Evolutionary conservation across 2,113 vertebrate genomes (phyloP).

Genomic region (Lanius ludovicianus): DNA sequence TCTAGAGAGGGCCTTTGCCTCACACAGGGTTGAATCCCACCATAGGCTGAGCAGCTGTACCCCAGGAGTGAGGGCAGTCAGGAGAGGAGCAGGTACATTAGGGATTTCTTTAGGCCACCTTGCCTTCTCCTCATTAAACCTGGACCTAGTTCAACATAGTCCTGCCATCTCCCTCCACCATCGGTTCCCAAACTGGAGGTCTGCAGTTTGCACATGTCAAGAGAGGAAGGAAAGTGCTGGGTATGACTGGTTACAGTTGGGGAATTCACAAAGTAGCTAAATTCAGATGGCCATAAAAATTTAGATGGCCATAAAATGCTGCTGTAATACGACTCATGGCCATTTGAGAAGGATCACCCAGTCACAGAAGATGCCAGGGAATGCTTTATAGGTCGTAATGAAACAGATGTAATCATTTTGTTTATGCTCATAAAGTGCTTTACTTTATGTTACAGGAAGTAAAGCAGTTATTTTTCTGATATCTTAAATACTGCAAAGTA

Average conservation of each 20-base stretch:
- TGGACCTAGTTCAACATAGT: not conserved
- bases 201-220: not conserved
- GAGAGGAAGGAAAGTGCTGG: not conserved
- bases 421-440: constrained; percentile 1
- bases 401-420: not conserved
- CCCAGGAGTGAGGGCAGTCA: not conserved
- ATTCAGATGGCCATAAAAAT: not conserved
- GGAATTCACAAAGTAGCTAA: not conserved
- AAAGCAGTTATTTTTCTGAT: not conserved
- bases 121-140: not conserved
- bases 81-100: not conserved
- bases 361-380: not conserved
- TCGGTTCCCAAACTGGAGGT: not conserved
- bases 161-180: not conserved
- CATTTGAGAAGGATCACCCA: not conserved
- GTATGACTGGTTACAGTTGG: not conserved
- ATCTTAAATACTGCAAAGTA: not conserved
- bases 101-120: not conserved
- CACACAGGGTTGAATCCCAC: rapidly evolving
- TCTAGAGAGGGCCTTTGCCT: not conserved
- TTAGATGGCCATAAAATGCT: not conserved
- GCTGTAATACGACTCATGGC: not conserved
- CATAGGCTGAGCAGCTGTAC: not conserved
- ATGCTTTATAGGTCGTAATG: not conserved
- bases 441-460: not conserved